Evolutionary conservation across 2,888 invertebrate genomes (phyloP).

Genomic region (Meteorus colon): DNA sequence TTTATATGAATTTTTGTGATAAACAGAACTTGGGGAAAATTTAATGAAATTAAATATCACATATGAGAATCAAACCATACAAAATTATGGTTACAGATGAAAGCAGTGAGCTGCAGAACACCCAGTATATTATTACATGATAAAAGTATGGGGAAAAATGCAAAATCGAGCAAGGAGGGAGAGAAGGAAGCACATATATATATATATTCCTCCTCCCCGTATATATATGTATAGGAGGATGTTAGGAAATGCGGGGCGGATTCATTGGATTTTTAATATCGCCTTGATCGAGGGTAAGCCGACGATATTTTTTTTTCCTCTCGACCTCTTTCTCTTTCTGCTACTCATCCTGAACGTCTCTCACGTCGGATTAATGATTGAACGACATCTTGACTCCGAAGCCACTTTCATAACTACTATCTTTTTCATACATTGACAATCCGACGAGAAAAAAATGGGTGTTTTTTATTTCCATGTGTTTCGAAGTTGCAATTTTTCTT

Average conservation of each 20-base stretch:
- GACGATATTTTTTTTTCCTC: neutral
- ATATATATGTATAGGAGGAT: neutral
- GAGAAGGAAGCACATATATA: neutral
- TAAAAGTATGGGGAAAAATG: no score
- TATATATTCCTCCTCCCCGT: no score
- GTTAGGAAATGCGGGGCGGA: slow-evolving; percentile 10
- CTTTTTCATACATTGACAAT: neutral
- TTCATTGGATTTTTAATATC: slow-evolving; percentile 13
- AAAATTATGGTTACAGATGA: no score
- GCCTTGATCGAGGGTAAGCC: slow-evolving; percentile 3
- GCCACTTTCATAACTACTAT: neutral
- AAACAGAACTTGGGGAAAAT: no score
- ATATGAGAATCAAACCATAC: no score
- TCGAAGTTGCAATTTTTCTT: no score
- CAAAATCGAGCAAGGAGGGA: no score
- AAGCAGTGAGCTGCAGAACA: no score
- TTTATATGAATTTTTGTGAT: no score
- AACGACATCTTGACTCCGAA: neutral
- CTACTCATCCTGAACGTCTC: neutral
- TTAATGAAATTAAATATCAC: no score
- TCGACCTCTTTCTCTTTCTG: neutral
- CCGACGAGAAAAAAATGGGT: neutral
- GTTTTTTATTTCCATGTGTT: neutral
- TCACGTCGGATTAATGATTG: slow-evolving; percentile 10
- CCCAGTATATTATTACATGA: no score